phyloP scores from a whole-genome alignment of 2,888 invertebrate species.

The Netelia inedita region DNA sequence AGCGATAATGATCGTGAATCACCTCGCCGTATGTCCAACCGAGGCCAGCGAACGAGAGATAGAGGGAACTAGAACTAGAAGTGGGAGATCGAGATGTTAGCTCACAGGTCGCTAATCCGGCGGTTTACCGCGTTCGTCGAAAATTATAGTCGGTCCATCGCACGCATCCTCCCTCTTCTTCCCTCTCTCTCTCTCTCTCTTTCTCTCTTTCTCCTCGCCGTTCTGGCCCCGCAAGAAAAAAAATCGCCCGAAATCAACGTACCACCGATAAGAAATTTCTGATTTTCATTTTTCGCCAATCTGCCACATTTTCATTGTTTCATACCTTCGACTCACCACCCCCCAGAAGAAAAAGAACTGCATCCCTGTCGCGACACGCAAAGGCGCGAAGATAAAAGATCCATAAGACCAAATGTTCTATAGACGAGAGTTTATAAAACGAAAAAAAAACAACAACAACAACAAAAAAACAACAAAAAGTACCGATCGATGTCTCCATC shows the following conservation, averaged over 20 bases:
- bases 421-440: slow-evolving; percentile 14
- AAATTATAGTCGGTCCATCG: slow-evolving; percentile 56
- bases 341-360: neutral
- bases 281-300: neutral
- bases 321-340: neutral
- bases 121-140: slow-evolving; percentile 62
- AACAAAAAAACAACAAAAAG: neutral
- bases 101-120: slow-evolving; percentile 66
- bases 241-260: neutral
- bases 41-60: slow-evolving; percentile 32
- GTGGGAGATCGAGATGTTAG: slow-evolving; percentile 31
- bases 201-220: slow-evolving; percentile 6
- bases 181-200: slow-evolving; percentile 24
- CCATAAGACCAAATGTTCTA: neutral
- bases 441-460: neutral
- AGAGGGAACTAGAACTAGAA: slow-evolving; percentile 23
- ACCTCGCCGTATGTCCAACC: slow-evolving; percentile 18
- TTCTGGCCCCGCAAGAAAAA: slow-evolving; percentile 6
- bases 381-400: neutral
- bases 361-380: neutral
- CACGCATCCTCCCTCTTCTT: neutral
- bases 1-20: slow-evolving; percentile 61
- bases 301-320: neutral
- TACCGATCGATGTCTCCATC: neutral
- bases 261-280: neutral